phyloP scores from a whole-genome alignment of 2,113 vertebrate species.

The Ctenodactylus gundi region DNA sequence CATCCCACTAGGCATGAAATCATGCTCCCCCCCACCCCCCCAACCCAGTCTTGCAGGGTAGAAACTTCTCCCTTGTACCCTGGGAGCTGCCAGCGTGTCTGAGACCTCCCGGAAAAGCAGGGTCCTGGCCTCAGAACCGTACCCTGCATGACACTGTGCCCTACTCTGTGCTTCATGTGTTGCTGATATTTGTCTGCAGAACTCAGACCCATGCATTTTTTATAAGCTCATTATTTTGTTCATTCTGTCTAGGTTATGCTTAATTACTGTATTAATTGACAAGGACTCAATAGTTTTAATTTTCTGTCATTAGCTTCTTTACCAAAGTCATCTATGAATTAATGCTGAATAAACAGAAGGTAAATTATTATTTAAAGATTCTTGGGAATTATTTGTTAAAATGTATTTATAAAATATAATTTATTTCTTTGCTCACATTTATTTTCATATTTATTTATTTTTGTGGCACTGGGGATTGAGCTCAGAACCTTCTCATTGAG shows the following conservation, averaged over 20 bases:
- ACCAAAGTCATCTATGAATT: conserved; percentile 48
- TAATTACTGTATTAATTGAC: conserved; percentile 48
- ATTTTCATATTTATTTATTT: not conserved
- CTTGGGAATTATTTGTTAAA: not conserved
- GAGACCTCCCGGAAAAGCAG: not conserved
- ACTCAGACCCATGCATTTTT: not conserved
- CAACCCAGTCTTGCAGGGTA: not conserved
- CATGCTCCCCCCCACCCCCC: not conserved
- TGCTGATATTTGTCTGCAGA: not conserved
- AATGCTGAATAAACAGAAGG: conserved; percentile 47
- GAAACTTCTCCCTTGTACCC: not conserved
- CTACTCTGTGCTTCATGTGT: not conserved
- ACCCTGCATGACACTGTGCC: not conserved
- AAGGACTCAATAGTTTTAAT: conserved; percentile 30
- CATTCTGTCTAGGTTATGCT: not conserved
- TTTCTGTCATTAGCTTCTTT: conserved; percentile 44
- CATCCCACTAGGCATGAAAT: not conserved
- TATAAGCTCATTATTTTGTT: not conserved
- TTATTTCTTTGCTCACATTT: conserved; percentile 2
- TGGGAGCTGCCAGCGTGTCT: not conserved
- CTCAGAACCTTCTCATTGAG: not conserved
- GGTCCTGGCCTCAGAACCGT: not conserved
- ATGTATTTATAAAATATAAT: not conserved
- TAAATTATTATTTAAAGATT: conserved; percentile 40
- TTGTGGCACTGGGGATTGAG: not conserved